Evolutionary conservation across 2,888 invertebrate species (phyloP).

Genomic region (Hartigia nigra): DNA sequence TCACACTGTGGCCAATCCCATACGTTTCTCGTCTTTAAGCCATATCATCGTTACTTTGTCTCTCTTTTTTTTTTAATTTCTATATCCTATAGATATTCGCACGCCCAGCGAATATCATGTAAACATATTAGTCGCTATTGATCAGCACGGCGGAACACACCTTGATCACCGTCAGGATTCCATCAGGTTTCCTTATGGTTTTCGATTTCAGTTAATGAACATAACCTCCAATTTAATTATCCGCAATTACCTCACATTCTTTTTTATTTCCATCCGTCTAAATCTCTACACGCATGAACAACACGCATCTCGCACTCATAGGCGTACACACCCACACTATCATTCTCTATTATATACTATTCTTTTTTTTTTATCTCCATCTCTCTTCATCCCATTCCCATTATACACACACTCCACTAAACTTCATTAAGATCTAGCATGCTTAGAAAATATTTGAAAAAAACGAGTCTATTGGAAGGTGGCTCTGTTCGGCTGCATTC

Average conservation of each 20-base stretch:
- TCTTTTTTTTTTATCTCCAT: constrained; percentile 10
- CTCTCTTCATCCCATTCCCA: constrained; percentile 21
- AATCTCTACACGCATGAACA: background rate
- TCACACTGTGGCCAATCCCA: background rate
- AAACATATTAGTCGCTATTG: background rate
- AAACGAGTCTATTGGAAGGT: constrained; percentile 62
- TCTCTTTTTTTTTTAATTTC: background rate
- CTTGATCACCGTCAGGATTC: background rate
- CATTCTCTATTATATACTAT: constrained; percentile 2
- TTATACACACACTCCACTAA: constrained; percentile 49
- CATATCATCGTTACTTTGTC: background rate
- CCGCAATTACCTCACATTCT: background rate
- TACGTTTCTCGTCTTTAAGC: background rate
- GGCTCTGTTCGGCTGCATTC: constrained; percentile 46
- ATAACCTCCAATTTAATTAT: background rate
- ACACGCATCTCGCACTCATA: background rate
- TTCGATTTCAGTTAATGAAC: background rate
- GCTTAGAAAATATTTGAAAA: constrained; percentile 65
- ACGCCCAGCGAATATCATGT: background rate
- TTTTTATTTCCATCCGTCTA: background rate
- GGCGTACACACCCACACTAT: background rate
- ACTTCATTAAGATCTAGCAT: constrained; percentile 55
- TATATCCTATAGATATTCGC: background rate
- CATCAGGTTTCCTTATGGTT: background rate
- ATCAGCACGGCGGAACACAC: background rate